These are phyloP conservation scores for Melinaea menophilus DNA, from an alignment of 2,888 invertebrate genomes.

Conservation along the genomic window DNA sequence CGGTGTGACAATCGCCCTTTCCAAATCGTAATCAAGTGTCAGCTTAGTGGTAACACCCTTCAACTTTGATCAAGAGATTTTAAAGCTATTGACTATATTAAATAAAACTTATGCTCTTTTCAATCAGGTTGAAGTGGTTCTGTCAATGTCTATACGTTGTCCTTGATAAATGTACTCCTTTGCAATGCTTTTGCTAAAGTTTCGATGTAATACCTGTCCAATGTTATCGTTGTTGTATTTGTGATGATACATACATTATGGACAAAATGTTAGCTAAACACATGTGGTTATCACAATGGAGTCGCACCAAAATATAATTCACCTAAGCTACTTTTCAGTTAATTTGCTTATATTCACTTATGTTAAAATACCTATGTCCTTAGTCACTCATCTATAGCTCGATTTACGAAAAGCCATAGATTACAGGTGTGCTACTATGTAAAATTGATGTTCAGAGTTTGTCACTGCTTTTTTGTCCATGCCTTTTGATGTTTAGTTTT, in stretches of 20 bases:
- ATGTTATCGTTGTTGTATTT: constrained; percentile 62
- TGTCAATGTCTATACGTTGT: constrained; percentile 31
- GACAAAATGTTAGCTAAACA: constrained; percentile 50
- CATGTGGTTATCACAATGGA: constrained; percentile 58
- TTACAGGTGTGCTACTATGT: constrained; percentile 48
- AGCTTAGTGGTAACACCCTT: constrained; percentile 54
- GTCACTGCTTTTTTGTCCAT: constrained; percentile 52
- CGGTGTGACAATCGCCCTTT: constrained; percentile 70
- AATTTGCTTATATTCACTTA: constrained; percentile 44
- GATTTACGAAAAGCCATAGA: constrained; percentile 38
- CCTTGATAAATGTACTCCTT: constrained; percentile 51
- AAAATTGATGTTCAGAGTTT: constrained; percentile 63
- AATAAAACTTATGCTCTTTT: constrained; percentile 7
- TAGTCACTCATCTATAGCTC: constrained; percentile 18
- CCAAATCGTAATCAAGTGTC: constrained; percentile 61
- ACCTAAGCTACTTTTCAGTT: constrained; percentile 44
- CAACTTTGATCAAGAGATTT: constrained; percentile 40
- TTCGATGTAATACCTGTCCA: constrained; percentile 45
- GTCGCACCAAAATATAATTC: constrained; percentile 38
- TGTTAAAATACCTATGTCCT: constrained; percentile 33
- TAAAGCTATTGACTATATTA: constrained; percentile 4
- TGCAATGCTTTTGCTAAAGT: constrained; percentile 63
- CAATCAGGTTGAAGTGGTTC: constrained; percentile 36
- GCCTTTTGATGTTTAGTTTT: constrained; percentile 56
- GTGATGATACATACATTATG: constrained; percentile 44